These are phyloP conservation scores for Aethes cnicana DNA, from an alignment of 2,888 invertebrate species.

Conservation along the genomic window DNA sequence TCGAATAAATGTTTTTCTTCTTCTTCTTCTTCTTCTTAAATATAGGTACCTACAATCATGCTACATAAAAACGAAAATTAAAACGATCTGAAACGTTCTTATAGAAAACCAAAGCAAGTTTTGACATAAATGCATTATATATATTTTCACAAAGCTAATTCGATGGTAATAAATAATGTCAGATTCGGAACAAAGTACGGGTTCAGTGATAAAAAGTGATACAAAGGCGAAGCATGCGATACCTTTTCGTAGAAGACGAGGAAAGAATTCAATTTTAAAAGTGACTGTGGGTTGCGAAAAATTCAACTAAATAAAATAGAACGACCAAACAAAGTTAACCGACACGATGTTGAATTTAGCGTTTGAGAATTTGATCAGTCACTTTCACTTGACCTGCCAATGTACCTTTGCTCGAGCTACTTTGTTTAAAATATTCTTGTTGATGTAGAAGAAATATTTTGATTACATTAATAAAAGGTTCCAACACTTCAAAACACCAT, in stretches of 20 bases:
- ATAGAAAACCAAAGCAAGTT: slow-evolving; percentile 6
- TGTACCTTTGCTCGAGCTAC: slow-evolving; percentile 6
- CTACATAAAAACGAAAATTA: too few relatives aligned
- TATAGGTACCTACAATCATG: too few relatives aligned
- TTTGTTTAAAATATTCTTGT: neutral
- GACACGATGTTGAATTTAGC: slow-evolving; percentile 47
- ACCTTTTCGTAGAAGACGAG: slow-evolving; percentile 79
- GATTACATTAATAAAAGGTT: too few relatives aligned
- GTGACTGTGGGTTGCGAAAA: slow-evolving; percentile 64
- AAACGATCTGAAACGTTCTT: neutral
- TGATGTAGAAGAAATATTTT: neutral
- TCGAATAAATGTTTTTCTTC: too few relatives aligned
- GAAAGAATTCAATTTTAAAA: slow-evolving; percentile 79
- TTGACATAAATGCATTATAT: slow-evolving; percentile 35
- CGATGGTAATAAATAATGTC: slow-evolving; percentile 69
- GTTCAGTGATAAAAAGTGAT: slow-evolving; percentile 74
- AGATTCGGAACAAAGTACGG: slow-evolving; percentile 64
- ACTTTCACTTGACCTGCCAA: slow-evolving; percentile 7
- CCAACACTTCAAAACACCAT: too few relatives aligned
- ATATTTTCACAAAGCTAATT: slow-evolving; percentile 54
- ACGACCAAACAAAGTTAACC: slow-evolving; percentile 59
- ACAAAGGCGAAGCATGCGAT: slow-evolving; percentile 80
- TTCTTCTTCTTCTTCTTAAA: too few relatives aligned
- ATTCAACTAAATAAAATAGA: slow-evolving; percentile 65
- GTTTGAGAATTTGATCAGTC: slow-evolving; percentile 27